phyloP scores from a whole-genome alignment of 2,797 vertebrate species.

The Sebastes kiyomatsui region DNA sequence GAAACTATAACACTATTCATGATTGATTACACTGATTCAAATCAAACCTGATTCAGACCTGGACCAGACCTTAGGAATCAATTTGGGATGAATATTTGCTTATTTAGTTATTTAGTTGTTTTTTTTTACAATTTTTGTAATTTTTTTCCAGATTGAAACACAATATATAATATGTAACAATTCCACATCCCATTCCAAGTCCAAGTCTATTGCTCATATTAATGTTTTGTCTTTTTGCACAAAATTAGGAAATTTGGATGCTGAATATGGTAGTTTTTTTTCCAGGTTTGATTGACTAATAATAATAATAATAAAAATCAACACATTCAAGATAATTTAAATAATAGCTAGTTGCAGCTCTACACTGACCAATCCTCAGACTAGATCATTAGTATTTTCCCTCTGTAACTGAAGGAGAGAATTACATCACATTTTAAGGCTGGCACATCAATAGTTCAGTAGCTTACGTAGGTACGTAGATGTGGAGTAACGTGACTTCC shows the following conservation, averaged over 20 bases:
- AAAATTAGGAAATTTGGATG: neutral
- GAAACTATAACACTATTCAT: no score
- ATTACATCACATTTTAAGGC: neutral
- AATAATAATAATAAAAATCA: neutral
- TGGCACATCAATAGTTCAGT: neutral
- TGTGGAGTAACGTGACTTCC: constrained; percentile 5
- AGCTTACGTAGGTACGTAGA: neutral
- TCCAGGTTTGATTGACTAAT: neutral
- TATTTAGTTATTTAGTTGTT: no score
- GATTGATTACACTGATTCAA: neutral
- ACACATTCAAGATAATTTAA: neutral
- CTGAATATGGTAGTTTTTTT: neutral
- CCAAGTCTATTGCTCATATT: neutral
- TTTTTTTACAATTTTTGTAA: no score
- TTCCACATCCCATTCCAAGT: neutral
- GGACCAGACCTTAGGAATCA: neutral
- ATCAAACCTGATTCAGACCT: neutral
- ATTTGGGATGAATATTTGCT: neutral
- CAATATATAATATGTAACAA: neutral
- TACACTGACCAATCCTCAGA: neutral
- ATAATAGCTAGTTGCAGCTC: neutral
- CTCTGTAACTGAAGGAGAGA: neutral
- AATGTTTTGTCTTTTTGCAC: neutral
- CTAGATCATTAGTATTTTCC: neutral
- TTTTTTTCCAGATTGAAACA: neutral